These are phyloP conservation scores for Smittia aterrima DNA, from an alignment of 2,888 invertebrate genomes.

Conservation along the genomic window DNA sequence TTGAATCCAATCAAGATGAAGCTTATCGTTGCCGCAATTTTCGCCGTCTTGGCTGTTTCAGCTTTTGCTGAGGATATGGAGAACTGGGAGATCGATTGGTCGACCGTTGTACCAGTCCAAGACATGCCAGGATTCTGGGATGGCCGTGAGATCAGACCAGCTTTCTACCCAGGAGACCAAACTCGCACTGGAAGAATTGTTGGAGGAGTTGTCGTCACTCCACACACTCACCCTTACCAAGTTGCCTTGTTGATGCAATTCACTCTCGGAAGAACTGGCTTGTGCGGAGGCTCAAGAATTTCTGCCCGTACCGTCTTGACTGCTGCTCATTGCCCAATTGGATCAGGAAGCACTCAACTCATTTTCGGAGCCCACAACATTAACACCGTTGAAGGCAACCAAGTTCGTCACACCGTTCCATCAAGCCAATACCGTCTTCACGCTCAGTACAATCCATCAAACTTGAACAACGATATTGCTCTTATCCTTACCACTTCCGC, in stretches of 20 bases:
- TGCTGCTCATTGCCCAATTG: conserved; percentile 48
- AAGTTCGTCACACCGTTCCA: conserved; percentile 21
- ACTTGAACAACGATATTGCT: conserved; percentile 49
- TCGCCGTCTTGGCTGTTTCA: conserved; percentile 15
- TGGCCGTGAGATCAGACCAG: conserved; percentile 1
- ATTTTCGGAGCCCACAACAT: conserved; percentile 26
- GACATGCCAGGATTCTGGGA: conserved; percentile 40
- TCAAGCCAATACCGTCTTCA: not conserved
- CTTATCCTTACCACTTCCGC: conserved; percentile 44
- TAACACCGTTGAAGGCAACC: not conserved
- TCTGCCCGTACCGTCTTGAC: conserved; percentile 43
- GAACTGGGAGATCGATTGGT: conserved; percentile 5
- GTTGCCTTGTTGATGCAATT: conserved; percentile 21
- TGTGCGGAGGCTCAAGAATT: conserved; percentile 50
- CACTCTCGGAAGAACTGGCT: not conserved
- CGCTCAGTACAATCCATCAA: conserved; percentile 45
- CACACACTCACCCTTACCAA: conserved; percentile 46
- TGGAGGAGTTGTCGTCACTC: conserved; percentile 43
- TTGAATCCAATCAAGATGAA: not conserved
- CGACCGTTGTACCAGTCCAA: conserved; percentile 11
- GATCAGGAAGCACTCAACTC: conserved; percentile 45
- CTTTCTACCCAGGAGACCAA: not conserved
- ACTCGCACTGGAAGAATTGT: conserved; percentile 24
- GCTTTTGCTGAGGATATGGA: not conserved
- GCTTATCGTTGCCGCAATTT: not conserved